A percentile compares a stretch with the other conserved stretches of the same genome.
phyloP scores from a whole-genome alignment of 2,797 vertebrate genomes.

The Hoplostethus atlanticus region DNA sequence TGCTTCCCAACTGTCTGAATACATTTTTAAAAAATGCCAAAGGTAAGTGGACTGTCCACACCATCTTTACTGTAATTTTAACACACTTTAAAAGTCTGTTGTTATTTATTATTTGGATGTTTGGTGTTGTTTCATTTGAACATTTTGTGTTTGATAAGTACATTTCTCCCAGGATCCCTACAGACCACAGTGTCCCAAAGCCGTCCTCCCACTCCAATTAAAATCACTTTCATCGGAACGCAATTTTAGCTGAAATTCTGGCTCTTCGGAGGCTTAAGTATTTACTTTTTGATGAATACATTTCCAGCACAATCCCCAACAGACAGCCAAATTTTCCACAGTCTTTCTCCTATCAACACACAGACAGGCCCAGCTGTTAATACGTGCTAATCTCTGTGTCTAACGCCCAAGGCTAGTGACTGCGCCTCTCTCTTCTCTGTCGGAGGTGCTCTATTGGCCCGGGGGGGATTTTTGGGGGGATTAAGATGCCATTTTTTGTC shows the following conservation, averaged over 20 bases:
- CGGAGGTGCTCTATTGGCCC: constrained; percentile 54
- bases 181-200: neutral
- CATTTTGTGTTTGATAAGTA: neutral
- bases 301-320: constrained; percentile 45
- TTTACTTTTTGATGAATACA: constrained; percentile 41
- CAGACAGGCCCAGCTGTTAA: constrained; percentile 68
- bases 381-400: constrained; percentile 67
- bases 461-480: constrained; percentile 58
- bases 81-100: too few relatives aligned
- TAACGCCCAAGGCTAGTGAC: constrained; percentile 44
- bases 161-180: neutral
- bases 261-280: constrained; percentile 18
- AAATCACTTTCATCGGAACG: neutral
- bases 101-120: too few relatives aligned
- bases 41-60: too few relatives aligned
- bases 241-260: constrained; percentile 12
- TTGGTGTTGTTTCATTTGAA: too few relatives aligned
- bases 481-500: constrained; percentile 68
- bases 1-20: too few relatives aligned
- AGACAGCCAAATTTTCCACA: constrained; percentile 35
- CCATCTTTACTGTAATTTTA: too few relatives aligned
- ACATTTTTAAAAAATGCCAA: too few relatives aligned
- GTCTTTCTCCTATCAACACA: constrained; percentile 45
- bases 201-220: neutral
- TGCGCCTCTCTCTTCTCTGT: constrained; percentile 40